Percentiles rank a stretch among this genome's conserved stretches.
These are phyloP conservation scores for Nomada ferruginata DNA, from an alignment of 2,888 invertebrate species.

Conservation along the genomic window DNA sequence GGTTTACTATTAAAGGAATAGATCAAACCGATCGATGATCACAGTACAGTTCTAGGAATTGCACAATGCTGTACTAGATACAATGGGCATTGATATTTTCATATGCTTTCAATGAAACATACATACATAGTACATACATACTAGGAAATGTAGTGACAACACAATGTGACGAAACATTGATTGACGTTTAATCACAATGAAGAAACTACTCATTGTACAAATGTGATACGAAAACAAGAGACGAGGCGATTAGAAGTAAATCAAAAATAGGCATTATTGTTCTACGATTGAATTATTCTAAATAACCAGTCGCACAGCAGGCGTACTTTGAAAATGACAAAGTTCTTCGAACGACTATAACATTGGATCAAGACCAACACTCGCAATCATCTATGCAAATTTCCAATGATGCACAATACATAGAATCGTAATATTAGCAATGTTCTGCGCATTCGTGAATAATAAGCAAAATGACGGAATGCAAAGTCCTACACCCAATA, in stretches of 20 bases:
- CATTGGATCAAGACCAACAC: neutral
- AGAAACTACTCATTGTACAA: neutral
- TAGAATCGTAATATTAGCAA: neutral
- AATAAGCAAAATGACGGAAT: no score
- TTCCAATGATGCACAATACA: neutral
- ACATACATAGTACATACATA: neutral
- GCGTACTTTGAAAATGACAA: neutral
- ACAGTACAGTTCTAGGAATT: neutral
- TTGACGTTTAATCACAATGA: neutral
- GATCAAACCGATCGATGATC: neutral
- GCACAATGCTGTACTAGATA: neutral
- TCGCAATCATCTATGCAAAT: neutral
- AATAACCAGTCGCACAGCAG: neutral
- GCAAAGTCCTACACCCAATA: no score
- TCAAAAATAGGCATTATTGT: neutral
- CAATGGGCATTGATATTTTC: neutral
- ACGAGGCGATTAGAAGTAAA: neutral
- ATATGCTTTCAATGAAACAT: slow-evolving; percentile 1
- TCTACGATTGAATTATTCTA: neutral
- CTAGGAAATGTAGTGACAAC: neutral
- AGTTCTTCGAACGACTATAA: neutral
- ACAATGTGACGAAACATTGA: neutral
- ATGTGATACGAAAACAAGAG: no score
- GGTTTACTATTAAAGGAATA: neutral
- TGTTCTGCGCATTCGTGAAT: no score